A percentile compares a stretch with the other conserved stretches of the same genome.
phyloP scores from a whole-genome alignment of 2,113 vertebrate genomes.

The Callospermophilus lateralis region DNA sequence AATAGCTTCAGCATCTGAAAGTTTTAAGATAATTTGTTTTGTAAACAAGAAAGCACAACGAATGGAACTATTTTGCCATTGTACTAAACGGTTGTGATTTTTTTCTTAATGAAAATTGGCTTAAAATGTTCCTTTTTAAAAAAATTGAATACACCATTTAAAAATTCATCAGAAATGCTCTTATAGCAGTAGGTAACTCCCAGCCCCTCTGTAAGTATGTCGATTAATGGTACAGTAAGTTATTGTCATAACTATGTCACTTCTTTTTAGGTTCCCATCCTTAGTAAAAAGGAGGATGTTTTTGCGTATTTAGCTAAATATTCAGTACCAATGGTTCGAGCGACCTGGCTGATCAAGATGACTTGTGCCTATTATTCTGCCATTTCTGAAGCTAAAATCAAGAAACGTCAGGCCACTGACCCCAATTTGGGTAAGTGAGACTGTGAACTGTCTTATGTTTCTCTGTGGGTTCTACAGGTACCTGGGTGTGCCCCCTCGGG shows the following conservation, averaged over 20 bases:
- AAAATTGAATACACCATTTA: neutral
- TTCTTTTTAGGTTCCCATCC: constrained; percentile 89
- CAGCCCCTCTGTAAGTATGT: neutral
- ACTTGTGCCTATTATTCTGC: constrained; percentile 91
- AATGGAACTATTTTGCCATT: constrained; percentile 12
- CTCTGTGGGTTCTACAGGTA: neutral
- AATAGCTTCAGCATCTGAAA: constrained; percentile 22
- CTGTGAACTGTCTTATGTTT: neutral
- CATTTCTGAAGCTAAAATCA: constrained; percentile 91
- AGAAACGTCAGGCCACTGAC: constrained; percentile 89
- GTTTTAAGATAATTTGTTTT: constrained; percentile 30
- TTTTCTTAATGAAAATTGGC: constrained; percentile 43
- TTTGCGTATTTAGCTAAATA: constrained; percentile 90
- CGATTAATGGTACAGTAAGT: neutral
- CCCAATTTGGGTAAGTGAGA: constrained; percentile 88
- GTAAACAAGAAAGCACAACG: constrained; percentile 14
- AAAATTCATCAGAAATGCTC: neutral
- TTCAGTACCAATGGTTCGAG: constrained; percentile 89
- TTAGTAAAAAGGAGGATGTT: constrained; percentile 91
- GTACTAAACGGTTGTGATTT: constrained; percentile 15
- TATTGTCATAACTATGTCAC: neutral
- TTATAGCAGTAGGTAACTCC: neutral
- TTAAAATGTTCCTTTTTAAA: neutral
- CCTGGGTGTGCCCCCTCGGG: neutral
- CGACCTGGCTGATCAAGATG: constrained; percentile 90